Evolutionary conservation across 2,888 invertebrate genomes (phyloP).

Genomic region (Palloptera scutellata): DNA sequence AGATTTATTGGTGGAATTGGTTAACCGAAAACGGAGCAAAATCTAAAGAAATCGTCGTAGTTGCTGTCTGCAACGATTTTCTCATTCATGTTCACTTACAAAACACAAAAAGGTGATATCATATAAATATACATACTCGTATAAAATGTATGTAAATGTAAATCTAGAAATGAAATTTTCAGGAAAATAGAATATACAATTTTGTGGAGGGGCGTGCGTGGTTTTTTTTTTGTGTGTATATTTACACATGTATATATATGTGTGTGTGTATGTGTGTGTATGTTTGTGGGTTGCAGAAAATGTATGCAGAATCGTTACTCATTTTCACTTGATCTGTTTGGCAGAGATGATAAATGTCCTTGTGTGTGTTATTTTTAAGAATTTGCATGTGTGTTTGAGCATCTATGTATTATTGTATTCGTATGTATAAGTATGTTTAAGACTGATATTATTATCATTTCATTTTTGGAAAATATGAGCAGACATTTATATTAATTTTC

Average conservation of each 20-base stretch:
- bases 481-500: conserved; percentile 49
- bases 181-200: too few relatives aligned
- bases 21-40: conserved; percentile 50
- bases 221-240: not conserved
- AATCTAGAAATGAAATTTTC: too few relatives aligned
- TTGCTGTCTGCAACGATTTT: too few relatives aligned
- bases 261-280: conserved; percentile 4
- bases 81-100: too few relatives aligned
- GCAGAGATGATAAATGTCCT: conserved; percentile 37
- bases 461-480: conserved; percentile 35
- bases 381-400: not conserved
- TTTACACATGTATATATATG: not conserved
- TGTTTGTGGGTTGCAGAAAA: conserved; percentile 1
- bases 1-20: conserved; percentile 62
- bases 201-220: too few relatives aligned
- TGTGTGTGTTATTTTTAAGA: conserved; percentile 13
- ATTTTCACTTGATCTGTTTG: conserved; percentile 46
- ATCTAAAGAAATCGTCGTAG: too few relatives aligned
- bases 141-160: too few relatives aligned
- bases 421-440: not conserved
- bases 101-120: too few relatives aligned
- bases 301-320: conserved; percentile 36
- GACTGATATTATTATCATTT: too few relatives aligned
- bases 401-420: not conserved
- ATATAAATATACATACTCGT: too few relatives aligned